A percentile compares a stretch with the other conserved stretches of the same genome.
phyloP scores from a whole-genome alignment of 2,888 invertebrate species.

The Agrilus mali region DNA sequence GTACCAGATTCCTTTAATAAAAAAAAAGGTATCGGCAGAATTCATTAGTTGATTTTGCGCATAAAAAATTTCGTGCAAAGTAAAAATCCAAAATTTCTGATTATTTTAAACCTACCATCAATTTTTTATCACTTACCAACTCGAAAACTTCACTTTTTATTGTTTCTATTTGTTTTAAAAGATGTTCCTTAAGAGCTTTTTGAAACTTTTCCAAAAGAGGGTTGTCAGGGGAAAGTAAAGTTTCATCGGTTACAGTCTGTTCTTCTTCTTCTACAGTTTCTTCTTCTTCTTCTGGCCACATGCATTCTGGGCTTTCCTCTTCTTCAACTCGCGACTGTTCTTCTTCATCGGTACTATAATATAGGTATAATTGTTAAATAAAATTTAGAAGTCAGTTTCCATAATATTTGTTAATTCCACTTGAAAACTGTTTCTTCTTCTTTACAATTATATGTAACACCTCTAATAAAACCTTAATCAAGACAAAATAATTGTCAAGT shows the following conservation, averaged over 20 bases:
- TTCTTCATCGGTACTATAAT: background rate
- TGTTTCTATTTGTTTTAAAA: slow-evolving; percentile 49
- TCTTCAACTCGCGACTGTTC: background rate
- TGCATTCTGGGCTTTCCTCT: background rate
- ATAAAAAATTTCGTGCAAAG: too few species aligned
- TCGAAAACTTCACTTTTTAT: slow-evolving; percentile 54
- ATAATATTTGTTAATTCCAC: too few species aligned
- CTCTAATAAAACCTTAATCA: too few species aligned
- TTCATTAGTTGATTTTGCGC: slow-evolving; percentile 6
- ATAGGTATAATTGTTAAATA: too few species aligned
- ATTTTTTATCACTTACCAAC: slow-evolving; percentile 38
- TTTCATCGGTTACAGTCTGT: slow-evolving; percentile 26
- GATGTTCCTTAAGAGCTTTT: slow-evolving; percentile 50
- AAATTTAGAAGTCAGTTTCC: too few species aligned
- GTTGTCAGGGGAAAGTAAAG: slow-evolving; percentile 55
- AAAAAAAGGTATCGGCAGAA: background rate
- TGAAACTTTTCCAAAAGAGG: slow-evolving; percentile 64
- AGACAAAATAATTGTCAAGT: too few species aligned
- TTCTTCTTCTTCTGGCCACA: background rate
- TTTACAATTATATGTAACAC: too few species aligned
- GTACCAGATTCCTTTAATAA: slow-evolving; percentile 31
- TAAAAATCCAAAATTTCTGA: background rate
- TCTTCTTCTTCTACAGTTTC: background rate
- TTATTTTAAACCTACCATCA: background rate
- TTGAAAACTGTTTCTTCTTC: too few species aligned